These are phyloP conservation scores for Hycleus cichorii DNA, from an alignment of 1,140 invertebrate species.

Conservation along the genomic window DNA sequence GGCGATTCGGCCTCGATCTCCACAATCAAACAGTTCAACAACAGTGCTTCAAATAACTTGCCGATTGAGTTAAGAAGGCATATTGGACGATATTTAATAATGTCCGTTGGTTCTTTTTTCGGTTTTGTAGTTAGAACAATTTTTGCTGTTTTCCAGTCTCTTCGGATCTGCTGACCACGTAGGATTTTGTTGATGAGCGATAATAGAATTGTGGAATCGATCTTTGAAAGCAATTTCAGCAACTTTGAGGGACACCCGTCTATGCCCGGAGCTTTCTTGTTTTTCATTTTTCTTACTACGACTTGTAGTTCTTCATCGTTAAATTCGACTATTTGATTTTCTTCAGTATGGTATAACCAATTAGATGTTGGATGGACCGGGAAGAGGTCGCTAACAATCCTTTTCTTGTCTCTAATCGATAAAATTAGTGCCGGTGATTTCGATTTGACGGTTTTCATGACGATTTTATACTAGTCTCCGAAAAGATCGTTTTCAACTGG, in stretches of 20 bases:
- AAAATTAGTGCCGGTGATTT: slow-evolving; percentile 1
- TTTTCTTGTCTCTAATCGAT: background rate
- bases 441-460: slow-evolving; percentile 15
- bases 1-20: slow-evolving; percentile 13
- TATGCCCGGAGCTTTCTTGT: slow-evolving; percentile 18
- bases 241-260: slow-evolving; percentile 17
- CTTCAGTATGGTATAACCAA: background rate
- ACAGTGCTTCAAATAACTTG: slow-evolving; percentile 29
- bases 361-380: background rate
- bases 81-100: slow-evolving; percentile 29
- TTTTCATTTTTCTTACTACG: slow-evolving; percentile 4
- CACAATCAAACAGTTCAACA: slow-evolving; percentile 19
- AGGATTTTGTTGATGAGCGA: background rate
- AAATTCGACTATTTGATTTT: background rate
- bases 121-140: background rate
- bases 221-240: background rate
- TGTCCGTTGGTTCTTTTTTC: background rate
- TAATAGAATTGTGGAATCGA: background rate
- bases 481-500: slow-evolving; percentile 27
- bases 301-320: slow-evolving; percentile 13
- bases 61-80: slow-evolving; percentile 29
- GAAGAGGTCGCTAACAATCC: slow-evolving; percentile 8
- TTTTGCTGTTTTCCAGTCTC: background rate
- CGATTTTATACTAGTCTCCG: slow-evolving; percentile 29
- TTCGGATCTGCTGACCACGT: background rate